Evolutionary conservation across 2,888 invertebrate species (phyloP).

Genomic region (Epinotia demarniana): DNA sequence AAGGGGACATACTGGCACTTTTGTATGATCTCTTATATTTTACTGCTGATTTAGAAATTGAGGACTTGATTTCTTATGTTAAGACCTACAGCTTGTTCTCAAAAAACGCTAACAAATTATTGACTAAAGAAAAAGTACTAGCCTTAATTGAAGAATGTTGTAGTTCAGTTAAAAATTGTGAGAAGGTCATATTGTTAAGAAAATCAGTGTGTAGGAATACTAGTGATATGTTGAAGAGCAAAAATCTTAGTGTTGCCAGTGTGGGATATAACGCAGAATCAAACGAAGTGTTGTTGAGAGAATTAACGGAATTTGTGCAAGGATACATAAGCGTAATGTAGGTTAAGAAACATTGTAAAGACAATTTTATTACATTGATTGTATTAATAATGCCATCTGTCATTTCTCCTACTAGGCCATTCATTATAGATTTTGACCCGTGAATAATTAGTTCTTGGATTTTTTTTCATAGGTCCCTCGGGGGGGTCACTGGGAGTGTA

Average conservation of each 20-base stretch:
- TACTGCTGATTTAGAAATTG: conserved; percentile 59
- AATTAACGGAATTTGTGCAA: conserved; percentile 25
- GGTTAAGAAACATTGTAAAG: background rate
- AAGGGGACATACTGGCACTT: conserved; percentile 68
- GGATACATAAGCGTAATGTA: conserved; percentile 21
- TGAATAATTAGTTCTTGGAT: no score
- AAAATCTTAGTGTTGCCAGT: conserved; percentile 46
- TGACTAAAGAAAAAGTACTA: conserved; percentile 68
- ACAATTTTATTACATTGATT: conserved; percentile 4
- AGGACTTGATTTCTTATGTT: conserved; percentile 62
- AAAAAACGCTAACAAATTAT: conserved; percentile 66
- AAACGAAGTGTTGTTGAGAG: conserved; percentile 43
- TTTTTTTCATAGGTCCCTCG: no score
- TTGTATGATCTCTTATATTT: conserved; percentile 63
- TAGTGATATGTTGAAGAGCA: conserved; percentile 61
- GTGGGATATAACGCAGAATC: conserved; percentile 46
- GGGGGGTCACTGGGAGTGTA: no score
- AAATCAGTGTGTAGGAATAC: conserved; percentile 65
- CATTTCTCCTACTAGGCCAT: background rate
- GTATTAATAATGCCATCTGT: conserved; percentile 1
- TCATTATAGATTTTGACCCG: no score
- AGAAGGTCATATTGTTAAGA: conserved; percentile 60
- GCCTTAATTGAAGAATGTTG: conserved; percentile 62
- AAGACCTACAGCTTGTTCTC: conserved; percentile 64
- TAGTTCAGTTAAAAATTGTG: conserved; percentile 53